Conservation (phyloP, 2,113 vertebrate genomes). For the Hippopotamus amphibius region DNA sequence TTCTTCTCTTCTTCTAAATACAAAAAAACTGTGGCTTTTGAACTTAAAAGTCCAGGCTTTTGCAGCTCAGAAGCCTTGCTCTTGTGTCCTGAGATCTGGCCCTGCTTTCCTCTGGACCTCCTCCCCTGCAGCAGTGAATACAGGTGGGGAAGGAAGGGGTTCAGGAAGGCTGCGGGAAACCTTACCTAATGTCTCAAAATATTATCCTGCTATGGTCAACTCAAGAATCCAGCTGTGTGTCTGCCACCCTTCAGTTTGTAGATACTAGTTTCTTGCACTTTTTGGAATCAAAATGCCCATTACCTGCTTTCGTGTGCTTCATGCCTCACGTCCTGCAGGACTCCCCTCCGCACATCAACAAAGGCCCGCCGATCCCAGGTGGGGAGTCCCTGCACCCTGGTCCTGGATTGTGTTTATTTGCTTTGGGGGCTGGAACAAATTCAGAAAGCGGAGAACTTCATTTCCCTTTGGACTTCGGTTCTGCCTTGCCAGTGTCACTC, state of each 20-base stretch:
- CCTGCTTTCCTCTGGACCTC: rapidly evolving
- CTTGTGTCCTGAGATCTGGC: neutral
- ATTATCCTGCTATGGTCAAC: no score
- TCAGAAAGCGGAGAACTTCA: neutral
- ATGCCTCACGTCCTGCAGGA: neutral
- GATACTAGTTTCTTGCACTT: neutral
- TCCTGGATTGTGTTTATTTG: neutral
- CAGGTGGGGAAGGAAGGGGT: neutral
- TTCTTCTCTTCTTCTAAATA: neutral
- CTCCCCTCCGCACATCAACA: neutral
- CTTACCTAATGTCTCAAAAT: neutral
- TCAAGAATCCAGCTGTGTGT: neutral
- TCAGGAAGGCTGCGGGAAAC: neutral
- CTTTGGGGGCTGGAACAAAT: neutral
- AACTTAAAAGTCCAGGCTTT: neutral
- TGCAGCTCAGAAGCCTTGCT: neutral
- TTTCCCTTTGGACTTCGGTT: neutral
- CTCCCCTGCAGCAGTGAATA: neutral
- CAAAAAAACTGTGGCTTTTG: neutral
- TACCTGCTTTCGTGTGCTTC: neutral
- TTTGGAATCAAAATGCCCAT: neutral
- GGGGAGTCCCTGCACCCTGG: neutral
- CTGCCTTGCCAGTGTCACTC: neutral
- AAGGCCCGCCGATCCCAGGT: rapidly evolving
- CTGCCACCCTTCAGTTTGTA: neutral